Conservation (phyloP, 2,797 vertebrate species). For the Acanthiza pusilla region DNA sequence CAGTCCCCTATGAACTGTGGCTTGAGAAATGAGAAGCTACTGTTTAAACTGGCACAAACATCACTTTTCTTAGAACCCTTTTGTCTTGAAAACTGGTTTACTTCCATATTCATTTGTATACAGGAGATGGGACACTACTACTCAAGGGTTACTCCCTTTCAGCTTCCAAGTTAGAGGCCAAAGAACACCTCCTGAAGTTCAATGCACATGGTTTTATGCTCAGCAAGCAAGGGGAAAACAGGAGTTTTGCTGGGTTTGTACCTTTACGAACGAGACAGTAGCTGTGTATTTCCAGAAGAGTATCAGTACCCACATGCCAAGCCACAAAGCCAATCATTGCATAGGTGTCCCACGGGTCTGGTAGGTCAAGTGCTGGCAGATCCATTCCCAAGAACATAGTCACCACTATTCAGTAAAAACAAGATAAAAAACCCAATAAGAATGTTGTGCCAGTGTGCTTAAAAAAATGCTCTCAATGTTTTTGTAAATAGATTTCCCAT, state of each 20-base stretch:
- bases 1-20: neutral
- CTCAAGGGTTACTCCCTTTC: neutral
- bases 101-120: neutral
- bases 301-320: conserved; percentile 80
- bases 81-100: neutral
- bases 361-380: conserved; percentile 79
- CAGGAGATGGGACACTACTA: neutral
- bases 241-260: neutral
- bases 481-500: neutral
- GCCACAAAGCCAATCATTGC: conserved; percentile 79
- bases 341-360: conserved; percentile 76
- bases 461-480: neutral
- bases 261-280: conserved; percentile 75
- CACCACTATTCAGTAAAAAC: conserved; percentile 69
- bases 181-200: neutral
- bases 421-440: neutral
- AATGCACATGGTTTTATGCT: neutral
- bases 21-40: neutral
- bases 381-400: conserved; percentile 84
- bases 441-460: neutral
- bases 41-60: neutral
- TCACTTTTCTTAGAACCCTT: neutral
- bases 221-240: neutral
- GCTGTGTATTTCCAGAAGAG: conserved; percentile 80
- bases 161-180: neutral